Percentiles rank a stretch among this genome's conserved stretches.
These are phyloP conservation scores for Crossaster papposus DNA, from an alignment of 53 echinoderm and acorn worm species.

Conservation along the genomic window DNA sequence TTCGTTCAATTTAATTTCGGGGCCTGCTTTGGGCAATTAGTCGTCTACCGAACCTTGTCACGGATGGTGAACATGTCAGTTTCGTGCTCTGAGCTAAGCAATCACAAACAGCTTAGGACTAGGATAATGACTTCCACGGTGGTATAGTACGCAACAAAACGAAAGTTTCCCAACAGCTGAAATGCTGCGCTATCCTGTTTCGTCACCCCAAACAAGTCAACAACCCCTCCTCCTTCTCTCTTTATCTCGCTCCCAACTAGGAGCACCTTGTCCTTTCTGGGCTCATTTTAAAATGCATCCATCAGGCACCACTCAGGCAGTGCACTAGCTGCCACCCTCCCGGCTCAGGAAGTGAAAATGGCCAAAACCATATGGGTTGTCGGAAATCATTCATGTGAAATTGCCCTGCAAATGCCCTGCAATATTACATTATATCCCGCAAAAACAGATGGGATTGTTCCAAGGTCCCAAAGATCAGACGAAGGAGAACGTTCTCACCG, in stretches of 20 bases:
- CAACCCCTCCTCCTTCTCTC: background rate
- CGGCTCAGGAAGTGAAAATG: conserved; percentile 36
- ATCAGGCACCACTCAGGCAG: conserved; percentile 7
- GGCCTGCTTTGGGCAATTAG: background rate
- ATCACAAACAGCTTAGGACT: background rate
- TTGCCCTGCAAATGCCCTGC: conserved; percentile 26
- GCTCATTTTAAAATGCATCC: conserved; percentile 20
- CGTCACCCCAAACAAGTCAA: background rate
- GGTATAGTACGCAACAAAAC: background rate
- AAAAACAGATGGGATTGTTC: conserved; percentile 52
- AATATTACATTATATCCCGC: conserved; percentile 13
- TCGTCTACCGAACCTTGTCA: background rate
- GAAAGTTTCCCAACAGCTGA: background rate
- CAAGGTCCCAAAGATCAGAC: conserved; percentile 53
- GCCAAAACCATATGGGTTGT: conserved; percentile 36
- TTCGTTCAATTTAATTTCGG: background rate
- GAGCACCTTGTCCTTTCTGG: conserved; percentile 7
- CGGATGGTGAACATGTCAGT: background rate
- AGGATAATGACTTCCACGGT: background rate
- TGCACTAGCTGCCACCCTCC: conserved; percentile 1
- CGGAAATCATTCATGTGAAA: conserved; percentile 16
- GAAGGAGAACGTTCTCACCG: conserved; percentile 38
- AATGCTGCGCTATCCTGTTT: background rate
- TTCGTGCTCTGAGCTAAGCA: background rate
- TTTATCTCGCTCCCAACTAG: background rate